Conservation (phyloP, 2,797 vertebrate genomes). For the Sebastiscus albofasciatus region DNA sequence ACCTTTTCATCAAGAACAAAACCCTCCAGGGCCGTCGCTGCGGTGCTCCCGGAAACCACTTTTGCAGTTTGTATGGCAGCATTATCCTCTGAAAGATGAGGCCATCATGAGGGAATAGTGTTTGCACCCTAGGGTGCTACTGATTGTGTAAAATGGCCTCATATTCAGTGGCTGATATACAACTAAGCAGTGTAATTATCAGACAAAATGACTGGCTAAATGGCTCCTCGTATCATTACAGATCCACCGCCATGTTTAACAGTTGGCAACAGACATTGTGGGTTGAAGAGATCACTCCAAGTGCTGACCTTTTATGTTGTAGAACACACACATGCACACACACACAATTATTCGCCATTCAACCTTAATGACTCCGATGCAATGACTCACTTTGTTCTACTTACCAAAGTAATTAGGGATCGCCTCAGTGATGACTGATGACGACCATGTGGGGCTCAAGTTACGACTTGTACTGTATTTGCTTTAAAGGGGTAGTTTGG, state of each 20-base stretch:
- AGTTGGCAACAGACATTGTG: slow-evolving; percentile 2
- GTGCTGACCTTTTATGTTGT: slow-evolving; percentile 1
- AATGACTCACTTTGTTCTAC: slow-evolving; percentile 4
- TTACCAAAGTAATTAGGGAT: neutral
- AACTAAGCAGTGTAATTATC: slow-evolving; percentile 30
- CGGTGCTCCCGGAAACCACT: slow-evolving; percentile 31
- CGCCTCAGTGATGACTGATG: neutral
- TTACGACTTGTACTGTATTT: neutral
- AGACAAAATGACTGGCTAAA: slow-evolving; percentile 20
- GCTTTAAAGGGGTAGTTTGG: neutral
- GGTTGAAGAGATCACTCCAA: slow-evolving; percentile 1
- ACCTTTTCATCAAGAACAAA: slow-evolving; percentile 12
- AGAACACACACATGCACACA: neutral
- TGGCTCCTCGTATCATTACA: slow-evolving; percentile 26
- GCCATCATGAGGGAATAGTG: slow-evolving; percentile 11
- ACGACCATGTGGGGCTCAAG: neutral
- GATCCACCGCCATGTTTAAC: slow-evolving; percentile 24
- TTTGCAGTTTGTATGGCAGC: slow-evolving; percentile 10
- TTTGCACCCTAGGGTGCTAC: slow-evolving; percentile 24
- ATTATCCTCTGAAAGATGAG: slow-evolving; percentile 12
- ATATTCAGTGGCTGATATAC: slow-evolving; percentile 16
- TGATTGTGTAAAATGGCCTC: slow-evolving; percentile 26
- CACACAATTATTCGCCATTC: neutral
- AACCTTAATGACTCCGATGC: neutral
- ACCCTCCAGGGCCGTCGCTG: neutral